These are phyloP conservation scores for Sycobia sp. DNA, from an alignment of 1,140 invertebrate species.

Conservation along the genomic window DNA sequence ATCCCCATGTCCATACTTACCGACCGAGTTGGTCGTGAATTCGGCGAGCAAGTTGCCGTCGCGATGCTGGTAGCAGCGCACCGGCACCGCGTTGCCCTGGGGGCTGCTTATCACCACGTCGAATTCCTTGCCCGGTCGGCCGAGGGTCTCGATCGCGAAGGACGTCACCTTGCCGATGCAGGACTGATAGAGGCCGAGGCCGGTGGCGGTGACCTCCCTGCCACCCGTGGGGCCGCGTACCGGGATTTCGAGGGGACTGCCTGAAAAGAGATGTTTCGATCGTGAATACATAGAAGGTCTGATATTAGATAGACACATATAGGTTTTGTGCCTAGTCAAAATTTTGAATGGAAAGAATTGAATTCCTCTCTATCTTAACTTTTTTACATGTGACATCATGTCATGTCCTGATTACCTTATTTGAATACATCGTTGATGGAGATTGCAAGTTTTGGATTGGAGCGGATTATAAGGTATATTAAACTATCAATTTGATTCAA, in stretches of 20 bases:
- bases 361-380: too few relatives aligned
- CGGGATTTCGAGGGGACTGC: constrained; percentile 91
- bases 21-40: constrained; percentile 81
- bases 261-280: constrained; percentile 42
- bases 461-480: too few relatives aligned
- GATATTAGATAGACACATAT: too few relatives aligned
- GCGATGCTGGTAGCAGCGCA: constrained; percentile 93
- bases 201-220: constrained; percentile 78
- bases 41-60: constrained; percentile 91
- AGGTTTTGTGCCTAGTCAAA: too few relatives aligned
- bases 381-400: too few relatives aligned
- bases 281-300: not conserved
- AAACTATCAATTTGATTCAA: too few relatives aligned
- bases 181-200: constrained; percentile 82
- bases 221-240: constrained; percentile 97
- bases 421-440: too few relatives aligned
- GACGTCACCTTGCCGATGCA: constrained; percentile 79
- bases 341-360: too few relatives aligned
- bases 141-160: constrained; percentile 88
- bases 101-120: constrained; percentile 90
- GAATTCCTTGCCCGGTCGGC: constrained; percentile 84
- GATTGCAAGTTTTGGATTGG: too few relatives aligned
- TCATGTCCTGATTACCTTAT: too few relatives aligned
- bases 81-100: constrained; percentile 86
- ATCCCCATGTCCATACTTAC: too few relatives aligned